Evolutionary conservation across 1,140 invertebrate species (phyloP).

Genomic region (Meloidogyne chitwoodi): DNA sequence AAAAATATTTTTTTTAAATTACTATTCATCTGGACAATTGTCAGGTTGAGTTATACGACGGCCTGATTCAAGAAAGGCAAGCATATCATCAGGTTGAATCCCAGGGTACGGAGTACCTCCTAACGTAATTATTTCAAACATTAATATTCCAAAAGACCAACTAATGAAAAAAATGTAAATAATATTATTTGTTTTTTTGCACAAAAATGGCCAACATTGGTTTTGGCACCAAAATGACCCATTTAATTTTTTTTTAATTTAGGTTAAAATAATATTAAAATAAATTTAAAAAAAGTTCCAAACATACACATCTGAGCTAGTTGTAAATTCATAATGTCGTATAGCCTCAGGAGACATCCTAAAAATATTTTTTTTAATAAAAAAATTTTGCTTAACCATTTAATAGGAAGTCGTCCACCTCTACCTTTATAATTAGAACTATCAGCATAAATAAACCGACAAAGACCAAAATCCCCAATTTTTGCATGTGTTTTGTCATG

Average conservation of each 20-base stretch:
- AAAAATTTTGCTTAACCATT: conserved; percentile 54
- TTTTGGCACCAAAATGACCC: no score
- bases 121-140: conserved; percentile 63
- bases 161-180: conserved; percentile 44
- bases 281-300: not conserved
- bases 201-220: no score
- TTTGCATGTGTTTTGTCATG: conserved; percentile 59
- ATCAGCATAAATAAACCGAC: conserved; percentile 63
- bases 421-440: conserved; percentile 62
- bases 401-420: conserved; percentile 61
- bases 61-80: conserved; percentile 59
- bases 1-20: conserved; percentile 13
- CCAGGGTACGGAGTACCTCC: conserved; percentile 62
- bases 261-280: not conserved
- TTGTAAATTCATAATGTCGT: conserved; percentile 62
- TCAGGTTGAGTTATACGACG: conserved; percentile 62
- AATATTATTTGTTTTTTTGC: no score
- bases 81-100: conserved; percentile 60
- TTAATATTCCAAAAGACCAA: conserved; percentile 64
- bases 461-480: conserved; percentile 63
- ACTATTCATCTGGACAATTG: conserved; percentile 62
- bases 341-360: conserved; percentile 62
- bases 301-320: conserved; percentile 63
- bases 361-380: conserved; percentile 18
- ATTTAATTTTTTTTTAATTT: not conserved